Evolutionary conservation across 2,797 vertebrate species (phyloP), one percentile per base, ranked within the genome.

Genomic region (Pipistrellus pygmaeus): DNA sequence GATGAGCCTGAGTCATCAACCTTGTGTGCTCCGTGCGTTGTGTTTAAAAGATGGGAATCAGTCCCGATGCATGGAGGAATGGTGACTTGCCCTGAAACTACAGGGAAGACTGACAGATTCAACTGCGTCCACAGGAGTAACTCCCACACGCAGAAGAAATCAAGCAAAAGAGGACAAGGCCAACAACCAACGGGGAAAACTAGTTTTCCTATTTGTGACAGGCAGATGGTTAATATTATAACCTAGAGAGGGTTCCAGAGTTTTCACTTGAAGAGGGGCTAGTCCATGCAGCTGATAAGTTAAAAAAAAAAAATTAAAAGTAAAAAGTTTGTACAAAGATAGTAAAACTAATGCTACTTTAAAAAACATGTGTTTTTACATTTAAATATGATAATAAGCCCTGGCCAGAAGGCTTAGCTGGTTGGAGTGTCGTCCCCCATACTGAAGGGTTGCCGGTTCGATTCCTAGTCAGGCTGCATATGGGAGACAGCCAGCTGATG

Each of bases 11-110:
- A 88, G 66, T 82, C 88, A 35, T 80, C 41, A 8, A 21, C 72
- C n/a, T 18, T 3, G 38, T 21, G 10, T 48, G 51, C 55, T n/a
- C 27, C 18, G n/a, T 32, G 25, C 23, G 1, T 66, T 80, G 30
- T 46, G 35, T 64, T 87, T 80, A 64, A 73, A 88, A 95, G 64
- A 18, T 90, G 64, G 55, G 53, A 41, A 30, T 78, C 66, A 64
- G 3, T 60, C 62, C 80, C 72, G 46, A 72, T 4, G 25, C 13
- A 0, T 5, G 7, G 44, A 44, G 25, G 38, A 81, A 85, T 27
- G 41, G n/a, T 23, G 41, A n/a, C 30, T 77, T 64, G 30, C 62
- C 57, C 53, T 92, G 81, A 64, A 90, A 90, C 32, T 11, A 3
- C 1, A 69, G 35, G 64, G 18, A 93, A 80, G 23, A 62, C 55